Base-by-base conservation (phyloP, 1,140 invertebrate species). In the Cherax quadricarinatus region DNA sequence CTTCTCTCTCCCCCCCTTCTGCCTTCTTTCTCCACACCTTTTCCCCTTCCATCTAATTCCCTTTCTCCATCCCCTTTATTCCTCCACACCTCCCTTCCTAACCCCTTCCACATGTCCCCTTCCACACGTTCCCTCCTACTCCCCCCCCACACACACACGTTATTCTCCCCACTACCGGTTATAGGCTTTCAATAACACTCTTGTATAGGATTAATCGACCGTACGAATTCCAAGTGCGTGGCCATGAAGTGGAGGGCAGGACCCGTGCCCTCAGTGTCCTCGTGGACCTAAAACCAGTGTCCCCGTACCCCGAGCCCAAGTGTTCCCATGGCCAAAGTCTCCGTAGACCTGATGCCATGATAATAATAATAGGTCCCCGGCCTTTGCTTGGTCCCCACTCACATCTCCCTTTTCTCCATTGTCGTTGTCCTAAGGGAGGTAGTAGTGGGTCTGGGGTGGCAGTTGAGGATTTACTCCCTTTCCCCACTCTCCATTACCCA, bases 141-240 rank as follows among this genome's bases (percentile, higher is more conserved):
- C 48, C 84, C 41, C 84, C 21, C 84, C n/a, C 48, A 80, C 79
- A 3, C 48, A 1, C 81, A 83, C 48, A 21, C 70, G 70, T 21
- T n/a, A 73, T 75, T 75, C 84, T 70, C 49, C 24, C 85, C 62
- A 57, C 53, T 12, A 14, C 53, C 30, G 18, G 18, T 60, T 57
- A 60, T 87, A 53, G 9, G 41, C 57, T 48, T 85, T 85, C 83
- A 85, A 85, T 70, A 85, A 85, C 60, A 66, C 6, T 62, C 83
- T 57, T 57, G 41, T 66, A 85, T 18, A 48, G 83, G 41, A 70
- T 85, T 85, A 85, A 85, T 85, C 49, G 83, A 24, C 49, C 83
- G 30, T 48, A 66, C 30, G 30, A 66, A 85, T 41, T 70, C 24
- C 57, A 30, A 7, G 70, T 75, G n/a, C 18, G 21, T 70, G 14